These are phyloP conservation scores for Phoeniculus purpureus DNA, from an alignment of 2,797 vertebrate species.

Conservation along the genomic window DNA sequence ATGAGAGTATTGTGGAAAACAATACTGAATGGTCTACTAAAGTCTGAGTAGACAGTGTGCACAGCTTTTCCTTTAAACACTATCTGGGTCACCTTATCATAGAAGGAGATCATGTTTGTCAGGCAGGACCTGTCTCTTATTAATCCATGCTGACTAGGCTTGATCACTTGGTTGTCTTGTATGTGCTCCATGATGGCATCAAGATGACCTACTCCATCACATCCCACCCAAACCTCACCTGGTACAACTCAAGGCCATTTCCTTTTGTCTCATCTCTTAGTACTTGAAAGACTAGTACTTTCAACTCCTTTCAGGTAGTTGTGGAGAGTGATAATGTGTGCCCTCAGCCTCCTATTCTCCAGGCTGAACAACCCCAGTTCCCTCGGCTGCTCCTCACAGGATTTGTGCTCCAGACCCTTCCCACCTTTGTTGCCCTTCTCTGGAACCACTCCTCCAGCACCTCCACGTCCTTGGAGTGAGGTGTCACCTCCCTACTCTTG, in stretches of 20 bases:
- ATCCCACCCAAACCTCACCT: background rate
- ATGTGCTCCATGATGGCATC: background rate
- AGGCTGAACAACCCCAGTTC: too few relatives aligned
- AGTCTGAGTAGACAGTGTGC: background rate
- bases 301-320: background rate
- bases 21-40: background rate
- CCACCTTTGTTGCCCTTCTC: too few relatives aligned
- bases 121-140: background rate
- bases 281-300: too few relatives aligned
- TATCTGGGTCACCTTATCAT: background rate
- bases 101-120: background rate
- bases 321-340: background rate
- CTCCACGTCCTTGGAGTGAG: rapidly evolving
- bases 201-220: background rate
- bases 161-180: background rate
- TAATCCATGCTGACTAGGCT: background rate
- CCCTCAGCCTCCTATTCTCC: too few relatives aligned
- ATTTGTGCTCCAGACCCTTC: too few relatives aligned
- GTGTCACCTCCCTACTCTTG: background rate
- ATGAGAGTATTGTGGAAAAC: background rate
- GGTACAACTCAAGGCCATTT: too few relatives aligned
- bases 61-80: background rate
- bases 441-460: background rate
- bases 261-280: too few relatives aligned
- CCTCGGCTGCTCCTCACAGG: too few relatives aligned